These are phyloP conservation scores for Aphrocallistes beatrix DNA, from an alignment of 37 sponge, comb jelly and placozoan genomes.

Conservation along the genomic window DNA sequence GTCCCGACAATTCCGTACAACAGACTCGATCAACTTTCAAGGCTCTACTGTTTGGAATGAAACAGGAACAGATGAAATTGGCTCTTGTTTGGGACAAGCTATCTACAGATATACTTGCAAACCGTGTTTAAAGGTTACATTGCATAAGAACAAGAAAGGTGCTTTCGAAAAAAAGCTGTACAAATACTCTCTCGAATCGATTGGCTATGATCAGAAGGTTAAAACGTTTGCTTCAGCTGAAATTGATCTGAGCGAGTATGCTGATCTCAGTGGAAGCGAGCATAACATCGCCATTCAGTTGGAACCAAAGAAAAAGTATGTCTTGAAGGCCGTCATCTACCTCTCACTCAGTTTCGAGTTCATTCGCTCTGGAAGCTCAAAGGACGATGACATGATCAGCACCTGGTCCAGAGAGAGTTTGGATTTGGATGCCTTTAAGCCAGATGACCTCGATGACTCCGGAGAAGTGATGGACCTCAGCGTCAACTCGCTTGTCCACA, in stretches of 20 bases:
- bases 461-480: background rate
- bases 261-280: background rate
- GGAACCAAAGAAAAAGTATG: background rate
- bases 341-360: background rate
- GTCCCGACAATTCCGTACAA: background rate
- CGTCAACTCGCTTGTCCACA: background rate
- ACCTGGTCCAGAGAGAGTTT: background rate
- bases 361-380: background rate
- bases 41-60: background rate
- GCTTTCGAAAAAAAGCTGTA: background rate
- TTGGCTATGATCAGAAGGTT: background rate
- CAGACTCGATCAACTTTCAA: background rate
- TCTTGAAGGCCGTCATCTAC: background rate
- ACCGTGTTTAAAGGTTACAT: background rate
- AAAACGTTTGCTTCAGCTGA: background rate
- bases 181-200: background rate
- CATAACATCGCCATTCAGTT: background rate
- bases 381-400: background rate
- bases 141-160: background rate
- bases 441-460: background rate
- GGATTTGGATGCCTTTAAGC: background rate
- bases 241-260: background rate
- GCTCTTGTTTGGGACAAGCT: background rate
- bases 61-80: background rate
- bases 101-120: background rate